These are phyloP conservation scores for Brachyalestes nurse DNA, from an alignment of 2,797 vertebrate species.

Conservation along the genomic window DNA sequence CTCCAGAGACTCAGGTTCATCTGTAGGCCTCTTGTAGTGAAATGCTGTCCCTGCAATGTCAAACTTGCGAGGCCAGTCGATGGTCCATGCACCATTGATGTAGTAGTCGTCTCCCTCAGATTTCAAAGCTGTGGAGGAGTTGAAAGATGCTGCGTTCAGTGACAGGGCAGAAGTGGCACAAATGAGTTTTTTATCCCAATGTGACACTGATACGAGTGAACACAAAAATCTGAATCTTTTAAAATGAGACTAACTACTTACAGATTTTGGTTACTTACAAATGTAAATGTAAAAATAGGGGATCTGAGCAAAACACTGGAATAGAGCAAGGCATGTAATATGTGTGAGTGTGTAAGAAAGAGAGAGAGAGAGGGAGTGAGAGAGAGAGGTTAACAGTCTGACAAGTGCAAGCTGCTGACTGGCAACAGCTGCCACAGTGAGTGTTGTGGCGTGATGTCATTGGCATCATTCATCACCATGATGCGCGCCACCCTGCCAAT, in stretches of 20 bases:
- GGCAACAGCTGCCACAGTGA: constrained; percentile 56
- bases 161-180: background rate
- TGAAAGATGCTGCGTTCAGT: background rate
- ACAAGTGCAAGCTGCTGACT: constrained; percentile 45
- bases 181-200: background rate
- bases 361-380: too few species aligned
- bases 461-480: constrained; percentile 57
- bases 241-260: background rate
- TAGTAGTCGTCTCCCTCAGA: constrained; percentile 95
- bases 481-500: constrained; percentile 41
- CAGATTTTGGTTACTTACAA: background rate
- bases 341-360: background rate
- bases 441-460: constrained; percentile 62
- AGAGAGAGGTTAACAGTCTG: constrained; percentile 36
- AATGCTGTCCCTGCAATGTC: constrained; percentile 95
- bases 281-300: background rate
- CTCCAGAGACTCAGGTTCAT: constrained; percentile 94
- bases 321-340: background rate
- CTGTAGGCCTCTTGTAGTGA: constrained; percentile 93
- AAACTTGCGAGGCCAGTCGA: constrained; percentile 98
- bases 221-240: too few species aligned
- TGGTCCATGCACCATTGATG: constrained; percentile 99
- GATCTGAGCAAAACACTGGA: background rate
- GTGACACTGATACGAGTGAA: too few species aligned
- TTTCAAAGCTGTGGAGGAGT: constrained; percentile 87